Percentiles rank a stretch among this genome's conserved stretches.
These are phyloP conservation scores for Malacoctenus gilli DNA, from an alignment of 2,797 vertebrate species.

Conservation along the genomic window DNA sequence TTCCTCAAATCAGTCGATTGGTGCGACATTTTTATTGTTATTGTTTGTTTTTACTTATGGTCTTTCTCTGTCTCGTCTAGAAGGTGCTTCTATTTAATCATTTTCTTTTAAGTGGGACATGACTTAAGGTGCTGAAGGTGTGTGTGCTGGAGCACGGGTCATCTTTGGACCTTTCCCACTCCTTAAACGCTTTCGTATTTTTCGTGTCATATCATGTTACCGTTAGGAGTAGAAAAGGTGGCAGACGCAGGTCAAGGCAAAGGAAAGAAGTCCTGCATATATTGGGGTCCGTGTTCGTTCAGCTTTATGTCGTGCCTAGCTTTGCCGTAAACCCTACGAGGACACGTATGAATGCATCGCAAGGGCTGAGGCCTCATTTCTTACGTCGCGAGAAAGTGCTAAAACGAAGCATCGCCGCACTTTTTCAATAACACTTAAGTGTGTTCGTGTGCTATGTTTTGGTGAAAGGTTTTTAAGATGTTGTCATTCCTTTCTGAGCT, in stretches of 20 bases:
- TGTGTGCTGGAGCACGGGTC: too few species aligned
- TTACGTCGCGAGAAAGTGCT: not conserved
- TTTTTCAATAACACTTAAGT: not conserved
- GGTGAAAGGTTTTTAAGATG: slow-evolving; percentile 15
- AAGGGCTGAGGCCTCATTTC: not conserved
- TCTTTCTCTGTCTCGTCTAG: not conserved
- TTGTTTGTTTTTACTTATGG: not conserved
- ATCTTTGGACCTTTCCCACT: too few species aligned
- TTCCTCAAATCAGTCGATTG: slow-evolving; percentile 4
- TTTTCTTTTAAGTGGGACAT: too few species aligned
- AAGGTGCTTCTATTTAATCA: slow-evolving; percentile 12
- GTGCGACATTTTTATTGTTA: not conserved
- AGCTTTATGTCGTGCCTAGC: not conserved
- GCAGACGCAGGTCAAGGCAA: not conserved
- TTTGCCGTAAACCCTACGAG: not conserved
- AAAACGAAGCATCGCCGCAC: not conserved
- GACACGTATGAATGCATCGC: not conserved
- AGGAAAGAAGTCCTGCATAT: not conserved
- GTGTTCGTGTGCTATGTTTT: slow-evolving; percentile 4
- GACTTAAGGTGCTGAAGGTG: too few species aligned
- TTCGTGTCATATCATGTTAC: too few species aligned
- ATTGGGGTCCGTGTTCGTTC: not conserved
- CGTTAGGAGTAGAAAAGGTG: too few species aligned
- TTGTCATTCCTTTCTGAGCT: slow-evolving; percentile 42
- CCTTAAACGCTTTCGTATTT: too few species aligned